Percentiles rank a stretch among this genome's conserved stretches.
Conservation (phyloP, 2,113 vertebrate species). For the Ceyx melanurus region DNA sequence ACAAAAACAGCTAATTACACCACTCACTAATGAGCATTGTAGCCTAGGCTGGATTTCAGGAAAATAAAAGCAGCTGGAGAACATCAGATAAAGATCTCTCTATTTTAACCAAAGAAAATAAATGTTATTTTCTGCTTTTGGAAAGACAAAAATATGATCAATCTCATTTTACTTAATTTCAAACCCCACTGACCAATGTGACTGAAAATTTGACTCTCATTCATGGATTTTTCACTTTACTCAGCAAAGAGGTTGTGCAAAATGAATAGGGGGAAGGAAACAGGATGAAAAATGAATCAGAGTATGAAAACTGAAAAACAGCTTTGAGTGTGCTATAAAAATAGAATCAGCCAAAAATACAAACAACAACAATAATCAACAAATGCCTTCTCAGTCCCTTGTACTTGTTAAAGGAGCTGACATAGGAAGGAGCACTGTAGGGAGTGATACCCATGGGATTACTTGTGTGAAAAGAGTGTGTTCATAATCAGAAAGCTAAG, state of each 20-base stretch:
- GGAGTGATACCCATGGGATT: not conserved
- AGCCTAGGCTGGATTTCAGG: not conserved
- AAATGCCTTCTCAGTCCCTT: not conserved
- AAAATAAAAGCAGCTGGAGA: constrained; percentile 18
- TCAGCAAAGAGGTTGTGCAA: not conserved
- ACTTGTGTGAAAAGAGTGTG: not conserved
- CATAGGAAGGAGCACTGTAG: not conserved
- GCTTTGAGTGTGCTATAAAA: not conserved
- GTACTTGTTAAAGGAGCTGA: not conserved
- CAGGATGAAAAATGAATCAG: constrained; percentile 31
- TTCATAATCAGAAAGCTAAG: not conserved
- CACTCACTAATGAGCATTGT: not conserved
- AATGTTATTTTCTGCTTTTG: not conserved
- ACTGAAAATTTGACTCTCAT: constrained; percentile 40
- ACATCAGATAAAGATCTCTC: not conserved
- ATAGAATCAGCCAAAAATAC: not conserved
- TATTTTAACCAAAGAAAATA: not conserved
- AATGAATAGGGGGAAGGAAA: constrained; percentile 25
- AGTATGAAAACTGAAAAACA: not conserved
- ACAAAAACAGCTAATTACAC: not conserved
- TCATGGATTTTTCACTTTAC: constrained; percentile 17
- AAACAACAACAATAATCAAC: not conserved
- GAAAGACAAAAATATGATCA: not conserved
- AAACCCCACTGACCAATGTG: constrained; percentile 21
- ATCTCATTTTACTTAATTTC: constrained; percentile 30